Evolutionary conservation across 2,888 invertebrate genomes (phyloP), one percentile per base, ranked within the genome.

Genomic region (Scaptomyza parva): DNA sequence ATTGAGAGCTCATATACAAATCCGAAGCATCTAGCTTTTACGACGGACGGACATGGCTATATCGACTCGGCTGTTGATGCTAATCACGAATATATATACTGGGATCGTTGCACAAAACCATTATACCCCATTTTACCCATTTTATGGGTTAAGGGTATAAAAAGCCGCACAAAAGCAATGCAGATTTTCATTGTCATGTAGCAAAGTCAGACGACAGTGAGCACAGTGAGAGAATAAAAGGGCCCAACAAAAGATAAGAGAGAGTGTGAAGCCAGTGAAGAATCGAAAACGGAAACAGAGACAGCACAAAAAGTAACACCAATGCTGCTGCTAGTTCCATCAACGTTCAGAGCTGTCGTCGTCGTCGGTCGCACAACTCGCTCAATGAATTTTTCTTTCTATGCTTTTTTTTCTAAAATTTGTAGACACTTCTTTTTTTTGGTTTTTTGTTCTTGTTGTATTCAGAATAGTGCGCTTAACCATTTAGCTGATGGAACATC

Each of bases 401-500:
- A 1, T n/a, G 12, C 6, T 33, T 65, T 81, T 82, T 73, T 70
- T 61, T 70, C 48, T 54, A 77, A 83, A 83, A 83, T 73, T 75
- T 76, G 64, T 78, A 86, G 67, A 73, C 63, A 68, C 62, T 69
- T 41, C 35, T 44, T 44, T 61, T 43, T 22, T 9, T 12, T 39
- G 14, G 17, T 2, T 37, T 28, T 63, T 33, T 58, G 39, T 55
- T 52, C 47, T 43, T 48, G 47, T 79, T 55, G 53, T 55, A 75
- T 66, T 73, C 52, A 26, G 70, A 70, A 59, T 73, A 86, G 80
- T 80, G 69, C 81, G 86, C 81, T 83, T 83, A 83, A 86, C 84
- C 82, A 83, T 83, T 83, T 83, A 83, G 86, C 81, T 86, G 82
- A 86, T 83, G 86, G 83, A 80, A 83, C 81, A 83, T 69, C 70